A percentile compares a stretch with the other conserved stretches of the same genome.
phyloP scores from a whole-genome alignment of 2,888 invertebrate species.

The Malacosoma neustria region DNA sequence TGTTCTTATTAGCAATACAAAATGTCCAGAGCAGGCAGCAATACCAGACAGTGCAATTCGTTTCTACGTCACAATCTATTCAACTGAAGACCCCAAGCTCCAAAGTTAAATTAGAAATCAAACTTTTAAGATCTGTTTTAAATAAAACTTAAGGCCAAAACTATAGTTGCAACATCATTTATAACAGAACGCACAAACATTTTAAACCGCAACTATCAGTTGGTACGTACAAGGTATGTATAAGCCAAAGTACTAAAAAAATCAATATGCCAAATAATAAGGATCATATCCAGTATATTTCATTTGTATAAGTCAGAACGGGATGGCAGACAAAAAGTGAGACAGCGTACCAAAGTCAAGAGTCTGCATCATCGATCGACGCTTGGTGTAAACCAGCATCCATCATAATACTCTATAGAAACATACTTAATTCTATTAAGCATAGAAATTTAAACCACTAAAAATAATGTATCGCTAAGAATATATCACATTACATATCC shows the following conservation, averaged over 20 bases:
- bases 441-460: slow-evolving; percentile 26
- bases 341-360: slow-evolving; percentile 58
- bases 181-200: no score
- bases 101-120: no score
- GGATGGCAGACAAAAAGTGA: slow-evolving; percentile 50
- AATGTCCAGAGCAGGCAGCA: no score
- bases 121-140: no score
- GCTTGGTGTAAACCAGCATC: slow-evolving; percentile 26
- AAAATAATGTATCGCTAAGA: slow-evolving; percentile 15
- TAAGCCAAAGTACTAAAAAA: slow-evolving; percentile 47
- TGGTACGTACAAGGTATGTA: slow-evolving; percentile 24
- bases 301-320: slow-evolving; percentile 46
- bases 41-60: no score
- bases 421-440: slow-evolving; percentile 7
- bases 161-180: no score
- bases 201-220: no score
- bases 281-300: slow-evolving; percentile 45
- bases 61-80: no score
- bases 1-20: no score
- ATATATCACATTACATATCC: slow-evolving; percentile 45
- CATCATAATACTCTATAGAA: slow-evolving; percentile 1
- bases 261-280: slow-evolving; percentile 66
- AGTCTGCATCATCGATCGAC: slow-evolving; percentile 66
- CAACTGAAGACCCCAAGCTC: no score
- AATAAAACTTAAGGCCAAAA: no score